phyloP scores from a whole-genome alignment of 2,797 vertebrate species.

The Onychomys leucogaster region DNA sequence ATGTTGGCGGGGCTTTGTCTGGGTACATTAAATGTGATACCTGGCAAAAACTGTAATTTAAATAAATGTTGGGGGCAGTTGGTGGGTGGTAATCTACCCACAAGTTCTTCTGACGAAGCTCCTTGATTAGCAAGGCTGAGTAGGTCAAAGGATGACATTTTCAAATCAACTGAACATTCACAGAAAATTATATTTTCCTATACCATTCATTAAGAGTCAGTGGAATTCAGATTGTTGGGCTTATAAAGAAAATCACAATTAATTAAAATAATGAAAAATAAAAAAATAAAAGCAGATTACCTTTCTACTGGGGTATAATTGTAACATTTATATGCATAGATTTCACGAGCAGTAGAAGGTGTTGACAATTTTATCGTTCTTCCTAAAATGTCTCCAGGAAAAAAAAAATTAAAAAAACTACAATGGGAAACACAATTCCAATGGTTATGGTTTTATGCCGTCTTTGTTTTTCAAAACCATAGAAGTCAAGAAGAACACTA shows the following conservation, averaged over 20 bases:
- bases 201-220: constrained; percentile 69
- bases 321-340: constrained; percentile 55
- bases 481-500: neutral
- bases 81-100: constrained; percentile 53
- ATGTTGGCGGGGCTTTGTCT: neutral
- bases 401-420: neutral
- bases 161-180: constrained; percentile 81
- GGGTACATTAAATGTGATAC: neutral
- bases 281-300: constrained; percentile 72
- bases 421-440: neutral
- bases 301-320: constrained; percentile 9
- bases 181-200: constrained; percentile 71
- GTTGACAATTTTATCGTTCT: neutral
- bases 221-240: constrained; percentile 63
- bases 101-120: constrained; percentile 51
- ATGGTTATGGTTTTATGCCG: neutral
- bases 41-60: constrained; percentile 72
- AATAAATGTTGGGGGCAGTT: constrained; percentile 51
- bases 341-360: constrained; percentile 48
- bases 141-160: constrained; percentile 79
- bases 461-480: neutral
- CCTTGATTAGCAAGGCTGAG: constrained; percentile 76
- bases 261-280: constrained; percentile 70
- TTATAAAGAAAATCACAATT: constrained; percentile 66
- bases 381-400: neutral